These are phyloP conservation scores for Ostrea denselamellosa DNA, from an alignment of 1,140 invertebrate genomes.

Conservation along the genomic window DNA sequence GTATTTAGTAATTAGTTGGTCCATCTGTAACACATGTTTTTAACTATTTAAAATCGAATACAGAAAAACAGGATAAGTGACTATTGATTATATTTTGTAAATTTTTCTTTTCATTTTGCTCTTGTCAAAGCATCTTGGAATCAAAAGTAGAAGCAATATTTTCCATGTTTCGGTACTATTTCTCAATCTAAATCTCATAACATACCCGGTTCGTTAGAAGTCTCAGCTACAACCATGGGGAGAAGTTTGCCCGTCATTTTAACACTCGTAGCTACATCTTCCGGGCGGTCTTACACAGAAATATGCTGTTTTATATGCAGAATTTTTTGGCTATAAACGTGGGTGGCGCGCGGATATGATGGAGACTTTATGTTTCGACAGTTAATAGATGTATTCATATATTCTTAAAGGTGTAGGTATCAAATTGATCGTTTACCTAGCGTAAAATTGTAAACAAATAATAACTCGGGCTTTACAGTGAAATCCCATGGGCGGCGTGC, in stretches of 20 bases:
- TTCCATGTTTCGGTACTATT: background rate
- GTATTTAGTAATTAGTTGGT: too few relatives aligned
- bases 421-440: constrained; percentile 10
- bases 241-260: background rate
- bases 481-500: background rate
- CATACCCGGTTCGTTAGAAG: background rate
- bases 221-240: background rate
- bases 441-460: constrained; percentile 34
- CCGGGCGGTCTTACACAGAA: constrained; percentile 4
- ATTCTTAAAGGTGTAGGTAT: constrained; percentile 2
- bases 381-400: constrained; percentile 19
- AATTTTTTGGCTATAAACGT: constrained; percentile 25
- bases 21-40: too few relatives aligned
- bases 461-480: background rate
- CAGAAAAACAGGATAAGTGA: too few relatives aligned
- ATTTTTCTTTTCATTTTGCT: too few relatives aligned
- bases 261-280: background rate
- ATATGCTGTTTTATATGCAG: constrained; percentile 34
- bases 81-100: too few relatives aligned
- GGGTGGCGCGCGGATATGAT: constrained; percentile 15
- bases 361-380: constrained; percentile 24
- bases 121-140: too few relatives aligned
- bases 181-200: background rate
- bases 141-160: too few relatives aligned
- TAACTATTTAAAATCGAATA: too few relatives aligned